Evolutionary conservation across 92 coral and sea anemone genomes (phyloP).

Genomic region (Palythoa grandis): DNA sequence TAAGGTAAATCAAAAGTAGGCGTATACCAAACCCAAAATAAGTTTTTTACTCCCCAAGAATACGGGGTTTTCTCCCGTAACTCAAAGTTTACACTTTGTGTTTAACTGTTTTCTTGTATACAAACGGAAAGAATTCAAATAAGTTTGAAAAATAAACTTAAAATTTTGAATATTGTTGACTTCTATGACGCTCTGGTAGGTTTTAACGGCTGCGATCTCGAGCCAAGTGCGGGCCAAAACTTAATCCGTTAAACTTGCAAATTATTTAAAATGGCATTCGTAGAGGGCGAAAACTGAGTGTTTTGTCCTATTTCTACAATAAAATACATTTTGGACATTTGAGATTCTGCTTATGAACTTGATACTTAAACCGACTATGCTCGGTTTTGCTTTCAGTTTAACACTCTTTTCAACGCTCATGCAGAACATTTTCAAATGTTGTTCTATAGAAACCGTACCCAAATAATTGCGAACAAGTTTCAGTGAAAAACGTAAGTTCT

Average conservation of each 20-base stretch:
- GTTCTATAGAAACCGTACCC: too few relatives aligned
- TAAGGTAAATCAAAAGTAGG: slow-evolving; percentile 52
- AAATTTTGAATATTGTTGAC: slow-evolving; percentile 87
- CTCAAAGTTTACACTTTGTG: slow-evolving; percentile 64
- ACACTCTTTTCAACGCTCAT: too few relatives aligned
- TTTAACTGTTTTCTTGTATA: slow-evolving; percentile 75
- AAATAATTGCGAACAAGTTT: too few relatives aligned
- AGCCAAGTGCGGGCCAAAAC: not conserved
- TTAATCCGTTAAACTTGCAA: not conserved
- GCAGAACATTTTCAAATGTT: too few relatives aligned
- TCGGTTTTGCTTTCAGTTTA: too few relatives aligned
- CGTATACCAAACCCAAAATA: not conserved
- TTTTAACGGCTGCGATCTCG: slow-evolving; percentile 28
- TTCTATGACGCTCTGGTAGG: slow-evolving; percentile 8
- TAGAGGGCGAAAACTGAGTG: not conserved
- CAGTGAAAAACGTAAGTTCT: too few relatives aligned
- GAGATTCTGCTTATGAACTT: not conserved
- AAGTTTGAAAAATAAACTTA: slow-evolving; percentile 92
- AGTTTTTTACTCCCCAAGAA: not conserved
- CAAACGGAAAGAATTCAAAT: slow-evolving; percentile 84
- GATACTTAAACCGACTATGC: not conserved
- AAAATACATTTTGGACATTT: not conserved
- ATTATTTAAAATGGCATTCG: not conserved
- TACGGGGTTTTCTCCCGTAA: not conserved
- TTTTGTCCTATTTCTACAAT: not conserved